Evolutionary conservation across 2,113 vertebrate species (phyloP).

Genomic region (Nettapus auritus): DNA sequence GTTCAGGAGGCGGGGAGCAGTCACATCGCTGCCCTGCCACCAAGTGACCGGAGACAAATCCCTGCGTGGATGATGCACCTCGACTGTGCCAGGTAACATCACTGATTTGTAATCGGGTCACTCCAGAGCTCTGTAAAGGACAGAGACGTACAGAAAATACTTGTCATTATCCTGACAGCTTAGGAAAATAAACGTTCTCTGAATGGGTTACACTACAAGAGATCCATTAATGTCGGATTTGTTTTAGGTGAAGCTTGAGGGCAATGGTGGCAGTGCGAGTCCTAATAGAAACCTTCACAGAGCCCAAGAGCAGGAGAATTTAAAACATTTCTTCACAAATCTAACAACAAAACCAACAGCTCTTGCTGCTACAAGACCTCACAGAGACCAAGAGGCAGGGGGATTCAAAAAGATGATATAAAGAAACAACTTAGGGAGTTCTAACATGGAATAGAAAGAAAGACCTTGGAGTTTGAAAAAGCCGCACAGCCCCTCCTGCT

Average conservation of each 20-base stretch:
- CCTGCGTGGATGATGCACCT: background rate
- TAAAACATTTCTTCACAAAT: background rate
- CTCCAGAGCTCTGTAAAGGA: background rate
- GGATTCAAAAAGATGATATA: background rate
- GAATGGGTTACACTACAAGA: background rate
- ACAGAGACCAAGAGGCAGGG: background rate
- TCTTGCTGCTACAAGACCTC: background rate
- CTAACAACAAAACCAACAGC: background rate
- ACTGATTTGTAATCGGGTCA: background rate
- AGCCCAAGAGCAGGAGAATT: background rate
- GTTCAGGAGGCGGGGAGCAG: accelerated
- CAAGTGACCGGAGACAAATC: background rate
- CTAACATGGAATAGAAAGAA: accelerated
- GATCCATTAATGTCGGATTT: background rate
- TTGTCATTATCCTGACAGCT: background rate
- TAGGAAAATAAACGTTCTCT: background rate
- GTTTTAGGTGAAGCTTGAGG: background rate
- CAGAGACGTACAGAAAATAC: background rate
- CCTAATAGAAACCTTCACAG: background rate
- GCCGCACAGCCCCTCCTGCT: background rate
- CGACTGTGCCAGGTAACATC: background rate
- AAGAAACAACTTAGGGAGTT: background rate
- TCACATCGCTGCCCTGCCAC: background rate
- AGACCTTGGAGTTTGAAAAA: background rate
- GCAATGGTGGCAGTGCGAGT: background rate